Percentiles rank a stretch among this genome's conserved stretches.
Conservation (phyloP, 2,797 vertebrate species). For the Melanotaenia parkinsoni region DNA sequence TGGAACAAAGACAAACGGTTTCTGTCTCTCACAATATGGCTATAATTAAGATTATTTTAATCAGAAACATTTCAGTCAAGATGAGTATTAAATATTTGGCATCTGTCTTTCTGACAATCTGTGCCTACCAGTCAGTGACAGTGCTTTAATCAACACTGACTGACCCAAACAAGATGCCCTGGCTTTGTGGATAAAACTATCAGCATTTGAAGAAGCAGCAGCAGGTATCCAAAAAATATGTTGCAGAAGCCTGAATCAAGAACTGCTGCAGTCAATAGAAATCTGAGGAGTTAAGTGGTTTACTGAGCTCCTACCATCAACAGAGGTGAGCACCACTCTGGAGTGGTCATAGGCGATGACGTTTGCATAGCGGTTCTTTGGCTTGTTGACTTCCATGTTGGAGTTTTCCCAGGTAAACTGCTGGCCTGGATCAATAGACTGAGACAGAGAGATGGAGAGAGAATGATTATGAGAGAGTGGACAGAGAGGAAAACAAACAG, state of each 20-base stretch:
- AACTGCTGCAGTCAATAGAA: conserved; percentile 23
- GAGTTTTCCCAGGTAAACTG: conserved; percentile 99
- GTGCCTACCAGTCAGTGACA: not conserved
- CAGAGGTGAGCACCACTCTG: conserved; percentile 92
- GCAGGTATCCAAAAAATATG: conserved; percentile 9
- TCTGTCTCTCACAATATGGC: conserved; percentile 4
- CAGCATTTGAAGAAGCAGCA: conserved; percentile 9
- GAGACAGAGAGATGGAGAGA: conserved; percentile 26
- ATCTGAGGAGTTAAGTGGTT: conserved; percentile 42
- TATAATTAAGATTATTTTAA: not conserved
- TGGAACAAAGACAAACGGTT: conserved; percentile 25
- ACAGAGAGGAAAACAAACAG: conserved; percentile 4
- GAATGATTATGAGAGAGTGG: conserved; percentile 15
- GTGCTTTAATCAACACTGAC: conserved; percentile 2
- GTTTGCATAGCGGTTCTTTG: conserved; percentile 97
- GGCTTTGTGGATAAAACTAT: conserved; percentile 10
- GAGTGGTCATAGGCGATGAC: conserved; percentile 97
- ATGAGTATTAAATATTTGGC: not conserved
- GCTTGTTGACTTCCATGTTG: conserved; percentile 97
- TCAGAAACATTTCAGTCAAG: conserved; percentile 16
- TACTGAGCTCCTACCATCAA: conserved; percentile 86
- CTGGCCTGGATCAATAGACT: conserved; percentile 96
- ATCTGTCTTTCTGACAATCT: conserved; percentile 6
- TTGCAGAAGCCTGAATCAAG: conserved; percentile 38
- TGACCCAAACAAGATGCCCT: not conserved